Evolutionary conservation across 2,888 invertebrate species (phyloP), one percentile per base, ranked within the genome.

Genomic region (Euproctis similis): DNA sequence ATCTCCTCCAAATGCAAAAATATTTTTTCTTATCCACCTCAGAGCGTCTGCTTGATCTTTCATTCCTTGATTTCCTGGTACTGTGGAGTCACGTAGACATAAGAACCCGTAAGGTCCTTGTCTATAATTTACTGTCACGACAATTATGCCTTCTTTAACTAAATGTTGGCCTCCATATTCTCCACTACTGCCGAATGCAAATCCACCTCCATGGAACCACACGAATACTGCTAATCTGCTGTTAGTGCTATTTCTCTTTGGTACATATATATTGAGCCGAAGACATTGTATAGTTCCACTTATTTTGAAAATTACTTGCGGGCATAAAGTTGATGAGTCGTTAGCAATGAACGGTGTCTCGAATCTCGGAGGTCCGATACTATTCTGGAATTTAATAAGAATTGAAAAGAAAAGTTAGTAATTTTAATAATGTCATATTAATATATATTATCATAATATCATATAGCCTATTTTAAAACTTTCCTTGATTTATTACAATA

Each of bases 161-260:
- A 71, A 50, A 48, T 60, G 59, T 39, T 52, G 59, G 3, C 65
- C 65, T 0, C 60, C 68, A 30, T 62, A 67, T 39, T 63, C 54
- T 1, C 62, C 64, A 0, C 51, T 61, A 8, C 57, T 67, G 0
- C 78, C 78, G 1, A 58, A 46, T 0, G 44, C 39, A 11, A 74
- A 74, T 0, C 64, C 67, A 0, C 80, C 80, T 11, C 80, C 78
- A 11, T 76, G 61, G 36, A 78, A 71, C 71, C 71, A 78, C 2
- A 78, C 67, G 2, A 75, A 43, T 4, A 80, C 62, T 11, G 80
- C 73, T 1, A 64, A 19, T 5, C 31, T 39, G 14, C 46, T 51
- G 1, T 26, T 34, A 7, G 26, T 16, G 1, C 26, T 46, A 3
- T 51, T 48, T 2, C 28, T 26, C 6, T 55, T 46, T 12, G 66